These are phyloP conservation scores for Chaenocephalus aceratus DNA, from an alignment of 2,113 vertebrate species.

Conservation along the genomic window DNA sequence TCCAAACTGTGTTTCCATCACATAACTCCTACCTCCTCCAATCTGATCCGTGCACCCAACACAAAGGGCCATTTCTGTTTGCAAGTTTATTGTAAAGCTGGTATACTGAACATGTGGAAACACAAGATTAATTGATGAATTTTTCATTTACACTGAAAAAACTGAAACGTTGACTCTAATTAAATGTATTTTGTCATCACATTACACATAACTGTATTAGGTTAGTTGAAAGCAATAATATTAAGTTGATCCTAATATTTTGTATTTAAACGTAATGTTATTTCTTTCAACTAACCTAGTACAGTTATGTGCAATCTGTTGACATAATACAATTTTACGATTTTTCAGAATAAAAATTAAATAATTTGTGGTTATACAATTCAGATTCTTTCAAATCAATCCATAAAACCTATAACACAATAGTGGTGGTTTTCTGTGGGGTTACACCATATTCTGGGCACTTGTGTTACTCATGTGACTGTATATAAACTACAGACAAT, in stretches of 20 bases:
- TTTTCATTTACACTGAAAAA: too few relatives aligned
- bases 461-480: not conserved
- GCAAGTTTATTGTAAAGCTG: not conserved
- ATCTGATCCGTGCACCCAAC: not conserved
- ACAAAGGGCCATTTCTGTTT: slow-evolving; percentile 15
- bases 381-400: not conserved
- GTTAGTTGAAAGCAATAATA: too few relatives aligned
- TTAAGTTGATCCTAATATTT: too few relatives aligned
- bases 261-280: too few relatives aligned
- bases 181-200: too few relatives aligned
- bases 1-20: slow-evolving; percentile 42
- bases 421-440: not conserved
- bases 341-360: not conserved
- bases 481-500: too few relatives aligned
- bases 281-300: too few relatives aligned
- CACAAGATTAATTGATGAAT: too few relatives aligned
- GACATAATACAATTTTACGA: too few relatives aligned
- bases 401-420: not conserved
- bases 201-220: too few relatives aligned
- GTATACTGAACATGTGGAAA: not conserved
- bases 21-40: slow-evolving; percentile 12
- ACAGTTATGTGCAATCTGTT: too few relatives aligned
- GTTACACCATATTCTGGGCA: not conserved
- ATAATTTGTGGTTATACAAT: not conserved
- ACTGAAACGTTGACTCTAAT: too few relatives aligned